These are phyloP conservation scores for Echinops telfairi DNA, from an alignment of 2,113 vertebrate genomes.

Conservation along the genomic window DNA sequence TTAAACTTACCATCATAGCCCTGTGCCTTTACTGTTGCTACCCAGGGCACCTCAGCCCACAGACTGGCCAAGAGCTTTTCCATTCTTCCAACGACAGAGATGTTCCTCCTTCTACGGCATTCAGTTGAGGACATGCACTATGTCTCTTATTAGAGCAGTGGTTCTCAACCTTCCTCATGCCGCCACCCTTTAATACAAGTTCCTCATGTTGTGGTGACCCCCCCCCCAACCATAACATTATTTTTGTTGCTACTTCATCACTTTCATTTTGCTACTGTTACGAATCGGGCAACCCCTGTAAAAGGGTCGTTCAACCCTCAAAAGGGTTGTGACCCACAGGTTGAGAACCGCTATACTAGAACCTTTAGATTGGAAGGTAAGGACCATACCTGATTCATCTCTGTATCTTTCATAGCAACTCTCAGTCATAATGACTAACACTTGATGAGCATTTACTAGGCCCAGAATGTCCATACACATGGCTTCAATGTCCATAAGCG, in stretches of 20 bases:
- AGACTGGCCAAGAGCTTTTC: not conserved
- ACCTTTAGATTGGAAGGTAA: too few relatives aligned
- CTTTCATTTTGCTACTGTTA: too few relatives aligned
- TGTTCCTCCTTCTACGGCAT: not conserved
- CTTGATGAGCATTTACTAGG: not conserved
- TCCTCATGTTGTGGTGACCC: too few relatives aligned
- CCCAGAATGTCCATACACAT: not conserved
- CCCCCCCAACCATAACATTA: too few relatives aligned
- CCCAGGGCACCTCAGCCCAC: not conserved
- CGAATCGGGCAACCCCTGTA: too few relatives aligned
- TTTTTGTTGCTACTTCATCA: too few relatives aligned
- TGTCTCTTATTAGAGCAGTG: not conserved
- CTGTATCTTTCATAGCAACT: not conserved
- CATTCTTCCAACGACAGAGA: not conserved
- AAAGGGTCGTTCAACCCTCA: too few relatives aligned
- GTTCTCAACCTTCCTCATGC: not conserved
- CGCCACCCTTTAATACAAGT: too few relatives aligned
- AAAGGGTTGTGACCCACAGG: too few relatives aligned
- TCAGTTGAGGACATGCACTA: constrained; percentile 13
- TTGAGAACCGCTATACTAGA: too few relatives aligned
- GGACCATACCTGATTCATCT: not conserved
- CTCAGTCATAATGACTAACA: constrained; percentile 13
- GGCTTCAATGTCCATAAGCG: not conserved
- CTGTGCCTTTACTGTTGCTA: not conserved
- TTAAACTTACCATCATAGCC: not conserved